Percentiles rank a stretch among this genome's conserved stretches.
Evolutionary conservation across 2,113 vertebrate genomes (phyloP).

Genomic region (Neogobius melanostomus): DNA sequence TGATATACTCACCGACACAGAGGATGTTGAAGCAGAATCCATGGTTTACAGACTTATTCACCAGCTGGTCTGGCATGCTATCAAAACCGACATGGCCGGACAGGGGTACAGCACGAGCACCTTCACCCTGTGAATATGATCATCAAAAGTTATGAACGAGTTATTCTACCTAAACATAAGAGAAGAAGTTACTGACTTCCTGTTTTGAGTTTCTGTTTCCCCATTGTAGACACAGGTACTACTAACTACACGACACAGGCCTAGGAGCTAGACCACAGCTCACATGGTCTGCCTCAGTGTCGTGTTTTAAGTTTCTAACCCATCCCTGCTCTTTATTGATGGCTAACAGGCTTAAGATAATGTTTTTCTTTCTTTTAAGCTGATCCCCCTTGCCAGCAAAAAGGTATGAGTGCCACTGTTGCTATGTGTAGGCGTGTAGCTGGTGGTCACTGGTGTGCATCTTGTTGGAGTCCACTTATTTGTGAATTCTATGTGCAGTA

Average conservation of each 20-base stretch:
- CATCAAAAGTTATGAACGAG: background rate
- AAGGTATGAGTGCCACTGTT: conserved; percentile 30
- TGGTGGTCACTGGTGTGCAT: conserved; percentile 9
- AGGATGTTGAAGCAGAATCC: conserved; percentile 99
- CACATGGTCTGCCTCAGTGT: no score
- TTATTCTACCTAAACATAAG: background rate
- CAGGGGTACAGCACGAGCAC: conserved; percentile 88
- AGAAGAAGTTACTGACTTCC: conserved; percentile 64
- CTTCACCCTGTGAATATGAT: conserved; percentile 84
- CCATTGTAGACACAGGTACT: conserved; percentile 2
- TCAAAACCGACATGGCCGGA: conserved; percentile 98
- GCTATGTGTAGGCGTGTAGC: conserved; percentile 39
- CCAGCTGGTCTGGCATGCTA: conserved; percentile 99
- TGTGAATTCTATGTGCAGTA: no score
- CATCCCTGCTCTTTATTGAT: no score
- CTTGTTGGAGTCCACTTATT: no score
- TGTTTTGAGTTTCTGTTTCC: conserved; percentile 60
- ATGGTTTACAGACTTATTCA: conserved; percentile 97
- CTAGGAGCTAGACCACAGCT: no score
- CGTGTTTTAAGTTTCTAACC: no score
- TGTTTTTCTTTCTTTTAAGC: no score
- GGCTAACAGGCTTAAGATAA: no score
- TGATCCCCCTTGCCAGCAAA: conserved; percentile 9
- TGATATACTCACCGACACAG: conserved; percentile 91
- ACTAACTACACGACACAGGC: no score